A percentile compares a stretch with the other conserved stretches of the same genome.
phyloP scores from a whole-genome alignment of 2,797 vertebrate species.

The Anableps anableps region DNA sequence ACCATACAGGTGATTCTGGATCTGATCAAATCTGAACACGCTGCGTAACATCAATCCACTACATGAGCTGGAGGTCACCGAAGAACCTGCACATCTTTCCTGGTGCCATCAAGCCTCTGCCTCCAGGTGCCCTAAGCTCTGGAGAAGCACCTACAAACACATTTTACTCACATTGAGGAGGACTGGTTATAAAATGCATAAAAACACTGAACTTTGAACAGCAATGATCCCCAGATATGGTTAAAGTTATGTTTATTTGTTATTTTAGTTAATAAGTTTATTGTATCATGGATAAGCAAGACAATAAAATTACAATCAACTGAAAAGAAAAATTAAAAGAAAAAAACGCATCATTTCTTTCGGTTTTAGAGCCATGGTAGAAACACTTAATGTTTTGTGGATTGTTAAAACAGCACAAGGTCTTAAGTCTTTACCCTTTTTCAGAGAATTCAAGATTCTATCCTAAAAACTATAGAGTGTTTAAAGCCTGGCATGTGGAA shows the following conservation, averaged over 20 bases:
- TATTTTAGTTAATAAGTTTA: constrained; percentile 40
- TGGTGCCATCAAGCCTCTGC: background rate
- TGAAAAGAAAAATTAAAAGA: background rate
- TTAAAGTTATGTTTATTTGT: constrained; percentile 47
- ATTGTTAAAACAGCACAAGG: background rate
- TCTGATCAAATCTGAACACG: constrained; percentile 88
- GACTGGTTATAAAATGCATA: constrained; percentile 33
- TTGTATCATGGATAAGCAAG: background rate
- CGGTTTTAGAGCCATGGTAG: background rate
- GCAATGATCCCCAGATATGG: constrained; percentile 13
- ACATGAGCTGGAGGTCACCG: constrained; percentile 1
- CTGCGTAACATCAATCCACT: constrained; percentile 40
- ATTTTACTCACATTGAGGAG: constrained; percentile 50
- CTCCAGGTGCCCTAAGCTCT: background rate
- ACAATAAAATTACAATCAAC: background rate
- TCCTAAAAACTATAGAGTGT: background rate
- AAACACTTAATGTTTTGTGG: background rate
- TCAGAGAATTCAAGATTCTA: background rate
- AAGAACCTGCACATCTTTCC: constrained; percentile 8
- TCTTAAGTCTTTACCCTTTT: background rate
- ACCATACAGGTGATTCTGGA: constrained; percentile 92
- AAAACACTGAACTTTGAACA: constrained; percentile 7
- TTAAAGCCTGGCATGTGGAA: background rate
- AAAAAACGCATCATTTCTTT: background rate
- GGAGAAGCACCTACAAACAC: constrained; percentile 2